These are phyloP conservation scores for Phenganax marumi DNA, from an alignment of 92 coral and sea anemone genomes.

Conservation along the genomic window DNA sequence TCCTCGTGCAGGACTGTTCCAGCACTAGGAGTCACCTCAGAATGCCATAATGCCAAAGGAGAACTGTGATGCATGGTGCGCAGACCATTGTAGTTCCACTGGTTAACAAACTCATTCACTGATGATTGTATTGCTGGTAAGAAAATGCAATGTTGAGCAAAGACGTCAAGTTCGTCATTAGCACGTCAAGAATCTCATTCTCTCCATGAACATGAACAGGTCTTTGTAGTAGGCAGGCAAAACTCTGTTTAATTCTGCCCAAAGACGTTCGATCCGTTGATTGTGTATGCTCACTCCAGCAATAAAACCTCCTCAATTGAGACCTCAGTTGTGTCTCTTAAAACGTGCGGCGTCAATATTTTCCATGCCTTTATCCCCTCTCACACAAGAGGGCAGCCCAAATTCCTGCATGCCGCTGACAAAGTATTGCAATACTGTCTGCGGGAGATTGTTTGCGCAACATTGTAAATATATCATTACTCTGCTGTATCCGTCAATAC, in stretches of 20 bases:
- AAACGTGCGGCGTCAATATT: slow-evolving; percentile 44
- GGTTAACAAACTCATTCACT: slow-evolving; percentile 34
- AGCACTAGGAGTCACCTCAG: no score
- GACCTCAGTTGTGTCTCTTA: slow-evolving; percentile 42
- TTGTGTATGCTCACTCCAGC: slow-evolving; percentile 58
- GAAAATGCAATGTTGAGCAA: slow-evolving; percentile 40
- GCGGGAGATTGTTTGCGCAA: slow-evolving; percentile 26
- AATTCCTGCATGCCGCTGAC: no score
- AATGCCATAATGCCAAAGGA: no score
- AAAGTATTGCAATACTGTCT: slow-evolving; percentile 15
- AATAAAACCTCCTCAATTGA: slow-evolving; percentile 47
- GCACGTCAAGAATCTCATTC: slow-evolving; percentile 38
- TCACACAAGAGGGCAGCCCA: no score
- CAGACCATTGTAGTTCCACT: no score
- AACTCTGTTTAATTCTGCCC: slow-evolving; percentile 57
- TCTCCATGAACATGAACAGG: slow-evolving; percentile 48
- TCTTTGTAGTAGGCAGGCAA: slow-evolving; percentile 38
- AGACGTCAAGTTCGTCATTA: no score
- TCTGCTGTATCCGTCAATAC: no score
- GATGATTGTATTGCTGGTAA: slow-evolving; percentile 46
- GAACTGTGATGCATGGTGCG: no score
- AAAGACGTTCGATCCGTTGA: slow-evolving; percentile 60
- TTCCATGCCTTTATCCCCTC: slow-evolving; percentile 46
- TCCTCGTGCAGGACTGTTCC: no score
- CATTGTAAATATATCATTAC: slow-evolving; percentile 21